A percentile compares a stretch with the other conserved stretches of the same genome.
phyloP scores from a whole-genome alignment of 2,113 vertebrate species.

The Paraplagusia blochii region DNA sequence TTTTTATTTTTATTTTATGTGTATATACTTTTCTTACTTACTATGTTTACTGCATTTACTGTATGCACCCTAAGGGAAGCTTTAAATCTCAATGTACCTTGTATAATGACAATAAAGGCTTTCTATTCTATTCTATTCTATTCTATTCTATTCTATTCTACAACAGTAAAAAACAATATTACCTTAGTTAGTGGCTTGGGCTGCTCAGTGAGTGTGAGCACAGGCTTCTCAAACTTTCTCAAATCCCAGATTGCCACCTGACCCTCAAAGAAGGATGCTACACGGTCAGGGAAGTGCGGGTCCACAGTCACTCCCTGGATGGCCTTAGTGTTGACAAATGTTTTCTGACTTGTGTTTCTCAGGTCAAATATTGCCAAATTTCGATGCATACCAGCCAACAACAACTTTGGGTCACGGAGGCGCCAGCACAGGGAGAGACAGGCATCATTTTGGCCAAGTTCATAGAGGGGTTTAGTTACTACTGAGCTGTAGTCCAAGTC shows the following conservation, averaged over 20 bases:
- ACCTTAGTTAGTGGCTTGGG: constrained; percentile 93
- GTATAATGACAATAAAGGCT: too few relatives aligned
- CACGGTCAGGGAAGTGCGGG: constrained; percentile 91
- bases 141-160: too few relatives aligned
- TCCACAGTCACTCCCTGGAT: constrained; percentile 96
- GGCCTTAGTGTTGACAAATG: constrained; percentile 98
- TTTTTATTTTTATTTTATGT: too few relatives aligned
- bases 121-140: too few relatives aligned
- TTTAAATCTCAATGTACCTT: too few relatives aligned
- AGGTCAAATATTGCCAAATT: constrained; percentile 97
- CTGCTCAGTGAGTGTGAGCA: constrained; percentile 93
- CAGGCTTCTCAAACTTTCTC: constrained; percentile 96
- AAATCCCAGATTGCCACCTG: constrained; percentile 99
- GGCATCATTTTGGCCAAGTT: constrained; percentile 95
- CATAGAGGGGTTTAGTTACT: constrained; percentile 93
- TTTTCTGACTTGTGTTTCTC: constrained; percentile 96
- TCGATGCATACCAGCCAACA: constrained; percentile 95
- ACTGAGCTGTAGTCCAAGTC: constrained; percentile 85
- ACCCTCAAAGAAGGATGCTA: constrained; percentile 97
- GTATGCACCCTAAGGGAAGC: too few relatives aligned
- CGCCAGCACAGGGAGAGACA: constrained; percentile 98
- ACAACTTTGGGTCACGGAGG: constrained; percentile 91
- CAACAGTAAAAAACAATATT: not conserved
- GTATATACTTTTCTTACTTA: too few relatives aligned
- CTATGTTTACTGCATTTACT: too few relatives aligned